Percentiles rank a stretch among this genome's conserved stretches.
Evolutionary conservation across 1,140 invertebrate species (phyloP).

Genomic region (Drosophila watanabei): DNA sequence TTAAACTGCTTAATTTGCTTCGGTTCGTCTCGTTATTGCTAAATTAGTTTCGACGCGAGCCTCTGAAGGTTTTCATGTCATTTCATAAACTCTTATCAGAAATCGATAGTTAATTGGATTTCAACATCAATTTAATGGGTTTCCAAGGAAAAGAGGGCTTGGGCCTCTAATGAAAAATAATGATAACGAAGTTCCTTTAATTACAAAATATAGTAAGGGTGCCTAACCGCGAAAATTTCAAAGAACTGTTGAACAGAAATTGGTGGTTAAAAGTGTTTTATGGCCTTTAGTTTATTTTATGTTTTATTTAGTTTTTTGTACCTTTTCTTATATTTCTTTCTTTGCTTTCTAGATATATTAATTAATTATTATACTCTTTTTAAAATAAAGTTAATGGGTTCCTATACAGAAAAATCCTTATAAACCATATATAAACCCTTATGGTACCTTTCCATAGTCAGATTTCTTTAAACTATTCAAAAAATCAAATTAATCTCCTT

Average conservation of each 20-base stretch:
- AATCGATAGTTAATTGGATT: slow-evolving; percentile 77
- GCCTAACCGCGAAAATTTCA: background rate
- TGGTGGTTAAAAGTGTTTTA: slow-evolving; percentile 4
- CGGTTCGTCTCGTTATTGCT: slow-evolving; percentile 42
- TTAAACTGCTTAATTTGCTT: slow-evolving; percentile 69
- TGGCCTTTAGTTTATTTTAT: background rate
- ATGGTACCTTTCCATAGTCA: background rate
- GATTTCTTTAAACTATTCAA: background rate
- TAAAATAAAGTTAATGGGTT: background rate
- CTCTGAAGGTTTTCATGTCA: slow-evolving; percentile 20
- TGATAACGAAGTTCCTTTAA: slow-evolving; percentile 35
- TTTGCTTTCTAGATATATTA: background rate
- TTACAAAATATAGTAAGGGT: slow-evolving; percentile 15
- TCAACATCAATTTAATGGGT: slow-evolving; percentile 44
- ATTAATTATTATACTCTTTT: background rate
- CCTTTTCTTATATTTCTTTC: background rate
- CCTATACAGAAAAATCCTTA: too few species aligned
- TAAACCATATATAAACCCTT: too few species aligned
- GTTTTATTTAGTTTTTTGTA: background rate
- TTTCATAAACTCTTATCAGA: slow-evolving; percentile 63
- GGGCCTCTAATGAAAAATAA: slow-evolving; percentile 21
- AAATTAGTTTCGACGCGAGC: slow-evolving; percentile 42
- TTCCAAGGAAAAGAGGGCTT: slow-evolving; percentile 27
- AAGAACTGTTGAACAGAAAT: background rate
- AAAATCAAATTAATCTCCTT: background rate